Base-by-base conservation (phyloP, 2,888 invertebrate genomes). In the Phaedon cochleariae region DNA sequence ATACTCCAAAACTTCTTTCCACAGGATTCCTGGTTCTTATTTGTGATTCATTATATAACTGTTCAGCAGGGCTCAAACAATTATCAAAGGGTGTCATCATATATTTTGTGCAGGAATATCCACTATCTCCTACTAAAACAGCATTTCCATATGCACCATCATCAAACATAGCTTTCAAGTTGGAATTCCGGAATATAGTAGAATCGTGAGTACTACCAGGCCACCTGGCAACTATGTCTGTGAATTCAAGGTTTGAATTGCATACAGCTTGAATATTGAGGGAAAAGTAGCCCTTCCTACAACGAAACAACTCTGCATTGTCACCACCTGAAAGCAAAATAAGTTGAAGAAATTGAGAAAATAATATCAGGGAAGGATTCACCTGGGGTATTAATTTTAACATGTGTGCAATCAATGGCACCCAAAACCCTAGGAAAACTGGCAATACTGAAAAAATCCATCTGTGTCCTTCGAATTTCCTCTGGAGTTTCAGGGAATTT, bases 1-100 rank as follows among this genome's bases (percentile, higher is more conserved):
- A n/a, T n/a, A n/a, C n/a, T n/a, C n/a, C 76, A 74, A 74, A 77
- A 26, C 59, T 70, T 59, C 76, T 53, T 70, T 76, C 74, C 7
- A 76, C 45, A 7, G 67, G 53, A 52, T 75, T 74, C 59, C 76
- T 60, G 7, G 75, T 76, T 54, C 73, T 61, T 34, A n/a, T n/a
- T n/a, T n/a, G n/a, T n/a, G n/a, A n/a, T n/a, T n/a, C n/a, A n/a
- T n/a, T n/a, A n/a, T n/a, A n/a, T n/a, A n/a, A n/a, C n/a, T n/a
- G n/a, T n/a, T n/a, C n/a, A n/a, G n/a, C n/a, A n/a, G n/a, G n/a
- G n/a, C n/a, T n/a, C n/a, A n/a, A n/a, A n/a, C n/a, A n/a, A n/a
- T n/a, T n/a, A n/a, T n/a, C n/a, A n/a, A n/a, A n/a, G n/a, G n/a
- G n/a, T n/a, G n/a, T n/a, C n/a, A n/a, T n/a, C n/a, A n/a, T n/a